Base-by-base conservation (phyloP, 2,797 vertebrate genomes). In the Balearica regulorum region DNA sequence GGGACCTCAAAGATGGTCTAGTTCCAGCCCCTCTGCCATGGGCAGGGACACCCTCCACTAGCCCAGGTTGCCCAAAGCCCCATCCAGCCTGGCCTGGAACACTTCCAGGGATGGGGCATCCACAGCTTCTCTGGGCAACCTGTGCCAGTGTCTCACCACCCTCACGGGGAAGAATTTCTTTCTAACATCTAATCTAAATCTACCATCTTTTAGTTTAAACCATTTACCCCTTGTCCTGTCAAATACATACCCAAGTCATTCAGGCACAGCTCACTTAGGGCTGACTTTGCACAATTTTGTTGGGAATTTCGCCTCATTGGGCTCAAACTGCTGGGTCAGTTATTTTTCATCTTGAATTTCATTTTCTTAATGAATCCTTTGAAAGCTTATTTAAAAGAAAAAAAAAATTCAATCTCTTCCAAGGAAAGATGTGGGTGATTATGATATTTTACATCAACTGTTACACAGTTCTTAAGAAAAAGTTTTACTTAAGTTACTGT, bases 281-380 rank as follows among this genome's bases (percentile, higher is more conserved):
- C 54, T 94, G 82, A 72, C 79, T 89, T 93, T 12, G 53, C 69
- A 43, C 2, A 6, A 72, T 65, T 93, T 93, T 88, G 35, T 62
- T 58, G 57, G 72, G 65, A 93, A 91, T 87, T 88, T 53, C 78
- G 51, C 69, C 77, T 94, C 86, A 51, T 28, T 93, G 57, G 54
- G 65, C 68, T 90, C 46, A 28, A 87, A 93, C 66, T 79, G 54
- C 93, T 89, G 70, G 80, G 77, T 83, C 83, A 95, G 54, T 62
- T 83, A 35, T 57, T 94, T 90, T 90, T 90, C 57, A 53, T 93
- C 79, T 81, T 69, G 57, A n/a, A 53, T 93, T 95, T 88, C 33
- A 83, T 81, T 91, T 83, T 86, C 46, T 49, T 68, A 95, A 94
- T 53, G 17, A 95, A 75, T 54, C 72, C 15, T 78, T 70, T 84